Percentiles rank a stretch among this genome's conserved stretches.
These are phyloP conservation scores for Channallabes apus DNA, from an alignment of 2,797 vertebrate species.

Conservation along the genomic window DNA sequence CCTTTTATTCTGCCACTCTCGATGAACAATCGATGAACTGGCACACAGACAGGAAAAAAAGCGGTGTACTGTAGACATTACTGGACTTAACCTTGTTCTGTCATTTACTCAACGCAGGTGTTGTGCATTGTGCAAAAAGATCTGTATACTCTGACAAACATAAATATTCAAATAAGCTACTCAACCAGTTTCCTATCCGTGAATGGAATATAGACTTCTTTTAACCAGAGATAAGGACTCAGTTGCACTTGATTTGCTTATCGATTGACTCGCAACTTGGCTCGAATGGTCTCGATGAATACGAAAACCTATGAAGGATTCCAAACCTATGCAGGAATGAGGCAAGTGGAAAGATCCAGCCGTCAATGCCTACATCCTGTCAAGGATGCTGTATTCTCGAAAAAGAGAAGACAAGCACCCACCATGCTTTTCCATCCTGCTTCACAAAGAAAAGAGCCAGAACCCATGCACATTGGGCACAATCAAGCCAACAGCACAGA, in stretches of 20 bases:
- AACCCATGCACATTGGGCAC: neutral
- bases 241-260: neutral
- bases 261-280: neutral
- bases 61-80: slow-evolving; percentile 3
- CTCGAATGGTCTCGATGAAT: neutral
- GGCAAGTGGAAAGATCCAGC: slow-evolving; percentile 1
- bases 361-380: neutral
- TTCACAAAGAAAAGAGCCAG: neutral
- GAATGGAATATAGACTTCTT: neutral
- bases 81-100: slow-evolving; percentile 9
- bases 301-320: neutral
- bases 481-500: neutral
- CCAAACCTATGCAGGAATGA: neutral
- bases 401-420: neutral
- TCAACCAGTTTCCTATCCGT: neutral
- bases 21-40: slow-evolving; percentile 12
- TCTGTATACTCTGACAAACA: neutral
- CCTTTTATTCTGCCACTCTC: slow-evolving; percentile 8
- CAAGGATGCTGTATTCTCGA: slow-evolving; percentile 3
- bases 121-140: neutral
- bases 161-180: neutral
- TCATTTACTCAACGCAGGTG: slow-evolving; percentile 10
- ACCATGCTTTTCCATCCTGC: neutral
- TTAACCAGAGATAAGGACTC: neutral
- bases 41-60: neutral